Base-by-base conservation (phyloP, 2,797 vertebrate genomes). In the Lagorchestes hirsutus region DNA sequence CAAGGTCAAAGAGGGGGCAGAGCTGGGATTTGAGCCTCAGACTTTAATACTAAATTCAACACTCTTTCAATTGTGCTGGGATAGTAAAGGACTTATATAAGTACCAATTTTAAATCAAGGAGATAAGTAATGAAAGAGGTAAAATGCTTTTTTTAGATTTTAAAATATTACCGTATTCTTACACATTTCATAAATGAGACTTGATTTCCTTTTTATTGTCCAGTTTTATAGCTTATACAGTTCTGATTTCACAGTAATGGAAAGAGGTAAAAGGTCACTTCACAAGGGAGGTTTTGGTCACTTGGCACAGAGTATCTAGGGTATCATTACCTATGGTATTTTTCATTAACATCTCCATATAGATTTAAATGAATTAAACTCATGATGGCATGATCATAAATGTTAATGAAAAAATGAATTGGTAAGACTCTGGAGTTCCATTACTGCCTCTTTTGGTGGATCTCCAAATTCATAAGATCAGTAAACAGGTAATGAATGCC, bases 141-240 rank as follows among this genome's bases (percentile, higher is more conserved):
- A 91, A 91, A 91, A 54, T 54, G 8, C 29, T 91, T 91, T 52
- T 91, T 91, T 54, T 91, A 91, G 90, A 14, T 34, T 91, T 91
- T 54, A 91, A 31, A 91, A 55, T 91, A 55, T 91, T 31, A 18
- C 27, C 90, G 34, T 54, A 34, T 55, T 91, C 90, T 91, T 16
- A 31, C 52, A 55, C 14, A 31, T 91, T 54, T 31, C 50, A 55
- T 16, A 54, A 55, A 91, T 91, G 31, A 91, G 40, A 34, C 52
- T n/a, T 91, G 54, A 91, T 54, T 54, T 13, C 34, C 55, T 55
- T 90, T 91, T 54, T 91, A 54, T 34, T 34, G 50, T 10, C 4
- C 28, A 22, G 29, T 54, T 34, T 91, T 55, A 91, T 55, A 91
- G 74, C 24, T 87, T 55, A 54, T 55, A 91, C 90, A 34, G 54